A percentile compares a stretch with the other conserved stretches of the same genome.
Evolutionary conservation across 2,888 invertebrate genomes (phyloP).

Genomic region (Melangyna quadrimaculata): DNA sequence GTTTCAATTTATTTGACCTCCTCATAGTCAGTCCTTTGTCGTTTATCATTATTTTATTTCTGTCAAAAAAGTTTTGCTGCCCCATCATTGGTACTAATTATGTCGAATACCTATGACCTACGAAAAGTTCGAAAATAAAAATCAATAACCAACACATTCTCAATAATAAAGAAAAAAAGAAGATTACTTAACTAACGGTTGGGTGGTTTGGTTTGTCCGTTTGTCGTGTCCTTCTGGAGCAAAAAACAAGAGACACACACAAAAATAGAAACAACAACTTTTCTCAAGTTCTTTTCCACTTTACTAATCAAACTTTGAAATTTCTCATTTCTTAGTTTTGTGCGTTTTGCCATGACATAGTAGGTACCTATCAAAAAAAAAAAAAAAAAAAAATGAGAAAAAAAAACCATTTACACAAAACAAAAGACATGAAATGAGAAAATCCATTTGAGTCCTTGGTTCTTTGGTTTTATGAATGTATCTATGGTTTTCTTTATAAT

Average conservation of each 20-base stretch:
- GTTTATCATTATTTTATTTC: slow-evolving; percentile 71
- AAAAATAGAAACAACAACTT: slow-evolving; percentile 1
- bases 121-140: slow-evolving; percentile 37
- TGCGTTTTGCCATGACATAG: slow-evolving; percentile 51
- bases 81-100: slow-evolving; percentile 68
- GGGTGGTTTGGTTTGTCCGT: slow-evolving; percentile 5
- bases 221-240: slow-evolving; percentile 19
- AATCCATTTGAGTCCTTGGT: slow-evolving; percentile 65
- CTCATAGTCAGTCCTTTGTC: slow-evolving; percentile 21
- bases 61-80: slow-evolving; percentile 69
- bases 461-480: slow-evolving; percentile 54
- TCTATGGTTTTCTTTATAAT: slow-evolving; percentile 31
- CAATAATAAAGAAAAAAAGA: too few relatives aligned
- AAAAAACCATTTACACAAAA: slow-evolving; percentile 63
- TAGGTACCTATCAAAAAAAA: background rate
- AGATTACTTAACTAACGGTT: slow-evolving; percentile 4
- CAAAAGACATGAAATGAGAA: slow-evolving; percentile 60
- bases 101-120: slow-evolving; percentile 65
- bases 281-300: slow-evolving; percentile 60
- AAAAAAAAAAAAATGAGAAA: background rate
- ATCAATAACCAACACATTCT: slow-evolving; percentile 52
- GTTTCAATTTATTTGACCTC: slow-evolving; percentile 61
- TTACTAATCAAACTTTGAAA: slow-evolving; percentile 71
- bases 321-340: slow-evolving; percentile 61
- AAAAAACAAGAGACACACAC: slow-evolving; percentile 7